Conservation (phyloP, 2,797 vertebrate species). For the Dendrocincla tyrannina region DNA sequence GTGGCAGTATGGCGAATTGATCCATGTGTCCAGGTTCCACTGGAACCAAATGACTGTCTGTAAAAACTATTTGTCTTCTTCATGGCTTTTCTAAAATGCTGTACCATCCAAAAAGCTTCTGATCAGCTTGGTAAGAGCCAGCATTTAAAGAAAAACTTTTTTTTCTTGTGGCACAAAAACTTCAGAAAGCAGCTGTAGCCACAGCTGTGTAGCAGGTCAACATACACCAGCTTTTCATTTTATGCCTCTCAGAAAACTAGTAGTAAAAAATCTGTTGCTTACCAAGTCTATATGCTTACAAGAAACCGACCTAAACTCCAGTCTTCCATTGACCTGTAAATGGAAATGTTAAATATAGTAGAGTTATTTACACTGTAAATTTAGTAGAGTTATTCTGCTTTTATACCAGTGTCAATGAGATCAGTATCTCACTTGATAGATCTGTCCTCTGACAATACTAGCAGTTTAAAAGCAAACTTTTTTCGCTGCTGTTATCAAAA, state of each 20-base stretch:
- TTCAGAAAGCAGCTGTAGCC: background rate
- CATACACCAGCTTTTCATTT: background rate
- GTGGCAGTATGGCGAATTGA: constrained; percentile 9
- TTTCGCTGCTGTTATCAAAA: background rate
- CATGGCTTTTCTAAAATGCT: background rate
- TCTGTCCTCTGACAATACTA: background rate
- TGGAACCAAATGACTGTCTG: constrained; percentile 9
- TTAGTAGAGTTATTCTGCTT: background rate
- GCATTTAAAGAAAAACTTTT: background rate
- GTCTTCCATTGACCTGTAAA: background rate
- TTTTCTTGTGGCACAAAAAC: background rate
- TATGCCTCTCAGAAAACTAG: background rate
- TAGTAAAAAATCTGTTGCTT: background rate
- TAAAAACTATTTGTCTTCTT: constrained; percentile 15
- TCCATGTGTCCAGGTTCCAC: background rate
- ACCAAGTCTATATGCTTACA: background rate
- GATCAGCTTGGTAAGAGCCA: background rate
- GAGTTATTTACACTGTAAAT: background rate
- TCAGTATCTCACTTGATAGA: background rate
- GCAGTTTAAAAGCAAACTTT: background rate
- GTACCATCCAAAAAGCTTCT: background rate
- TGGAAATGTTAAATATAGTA: background rate
- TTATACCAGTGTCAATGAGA: background rate
- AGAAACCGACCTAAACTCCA: background rate
- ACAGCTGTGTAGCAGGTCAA: background rate